Evolutionary conservation across 2,888 invertebrate species (phyloP).

Genomic region (Cephus spinipes): DNA sequence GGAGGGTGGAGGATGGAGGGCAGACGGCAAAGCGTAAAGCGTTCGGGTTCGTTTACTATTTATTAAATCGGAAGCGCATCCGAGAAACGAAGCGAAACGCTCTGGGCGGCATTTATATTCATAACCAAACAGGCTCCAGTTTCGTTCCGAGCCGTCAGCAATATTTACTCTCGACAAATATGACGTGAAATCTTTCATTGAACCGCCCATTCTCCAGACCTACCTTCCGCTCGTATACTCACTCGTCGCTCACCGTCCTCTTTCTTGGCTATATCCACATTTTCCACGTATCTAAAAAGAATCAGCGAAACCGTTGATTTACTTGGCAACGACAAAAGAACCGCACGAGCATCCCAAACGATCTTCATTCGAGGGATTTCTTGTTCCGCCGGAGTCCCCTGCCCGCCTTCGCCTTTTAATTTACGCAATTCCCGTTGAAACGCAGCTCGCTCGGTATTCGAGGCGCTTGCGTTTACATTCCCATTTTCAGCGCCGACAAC

Average conservation of each 20-base stretch:
- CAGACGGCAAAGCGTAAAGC: neutral
- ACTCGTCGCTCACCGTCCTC: neutral
- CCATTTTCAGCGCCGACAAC: no score
- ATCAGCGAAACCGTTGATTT: no score
- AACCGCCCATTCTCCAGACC: constrained; percentile 23
- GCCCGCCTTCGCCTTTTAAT: no score
- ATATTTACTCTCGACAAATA: constrained; percentile 49
- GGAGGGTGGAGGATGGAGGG: no score
- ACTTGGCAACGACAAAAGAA: no score
- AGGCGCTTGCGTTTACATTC: no score
- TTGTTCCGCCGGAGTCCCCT: no score
- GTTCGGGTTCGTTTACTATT: constrained; percentile 3
- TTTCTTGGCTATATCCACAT: neutral
- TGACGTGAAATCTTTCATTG: constrained; percentile 44
- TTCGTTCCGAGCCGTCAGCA: constrained; percentile 35
- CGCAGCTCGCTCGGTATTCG: no score
- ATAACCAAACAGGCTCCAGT: constrained; percentile 39
- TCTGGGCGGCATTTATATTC: constrained; percentile 44
- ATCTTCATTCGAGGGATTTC: no score
- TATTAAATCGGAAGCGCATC: constrained; percentile 1
- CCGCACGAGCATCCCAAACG: no score
- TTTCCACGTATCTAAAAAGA: no score
- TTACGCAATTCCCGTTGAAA: no score
- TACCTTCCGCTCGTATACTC: constrained; percentile 12
- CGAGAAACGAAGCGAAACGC: neutral